Evolutionary conservation across 2,888 invertebrate genomes (phyloP), one percentile per base, ranked within the genome.

Genomic region (Lochmaea crataegi): DNA sequence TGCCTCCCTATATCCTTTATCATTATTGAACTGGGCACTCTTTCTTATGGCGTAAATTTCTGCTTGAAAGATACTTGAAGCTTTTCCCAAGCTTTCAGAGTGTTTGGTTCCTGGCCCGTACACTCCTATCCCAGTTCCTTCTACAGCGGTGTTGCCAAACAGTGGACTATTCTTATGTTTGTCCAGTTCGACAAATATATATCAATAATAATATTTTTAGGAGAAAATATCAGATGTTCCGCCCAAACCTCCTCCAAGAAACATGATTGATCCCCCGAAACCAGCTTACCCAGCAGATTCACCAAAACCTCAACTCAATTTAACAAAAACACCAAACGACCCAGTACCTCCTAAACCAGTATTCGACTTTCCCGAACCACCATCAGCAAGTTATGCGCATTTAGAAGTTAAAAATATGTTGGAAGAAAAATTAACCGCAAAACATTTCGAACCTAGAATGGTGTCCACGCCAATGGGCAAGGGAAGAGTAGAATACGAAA

Each of bases 171-270:
- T 22, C 22, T 22, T 38, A 38, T 45, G 45, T 45, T 45, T 14
- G 14, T 42, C 2, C 14, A 45, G 4, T 45, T 45, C 32, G 7
- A 38, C 5, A 5, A n/a, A 6, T 48, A 14, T 45, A 7, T n/a
- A 48, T 48, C 5, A 5, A 65, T 6, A 14, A 61, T 32, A 38
- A 41, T 38, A 10, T 65, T 65, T 67, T 57, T 32, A 67, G 66
- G 56, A 3, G 7, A 67, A 63, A 61, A 48, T 61, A 12, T 61
- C 63, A 10, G 83, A 85, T 68, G 81, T 86, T 41, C 87, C 87
- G 7, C 87, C 87, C 2, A 87, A 86, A 82, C 86, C 86, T 22
- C 87, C 87, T 60, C 86, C 87, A 60, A 80, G 83, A 70, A 83
- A 81, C 68, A 79, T 81, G 41, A 71, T 79, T 5, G 83, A 84